Conservation (phyloP, 1,140 invertebrate genomes). For the Diplogasteroides magnus region DNA sequence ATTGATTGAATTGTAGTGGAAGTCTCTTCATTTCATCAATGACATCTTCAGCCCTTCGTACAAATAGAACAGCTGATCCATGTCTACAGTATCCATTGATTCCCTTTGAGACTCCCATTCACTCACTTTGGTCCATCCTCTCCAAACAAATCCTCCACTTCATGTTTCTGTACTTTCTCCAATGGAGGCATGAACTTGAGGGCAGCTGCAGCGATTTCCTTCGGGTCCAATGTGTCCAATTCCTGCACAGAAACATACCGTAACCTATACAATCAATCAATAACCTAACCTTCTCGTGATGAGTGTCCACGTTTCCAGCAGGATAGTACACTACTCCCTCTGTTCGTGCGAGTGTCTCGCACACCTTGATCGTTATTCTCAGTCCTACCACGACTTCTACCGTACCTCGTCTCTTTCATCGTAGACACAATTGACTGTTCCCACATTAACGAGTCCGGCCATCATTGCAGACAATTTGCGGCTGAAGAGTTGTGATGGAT, state of each 20-base stretch:
- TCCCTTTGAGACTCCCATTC: too few species aligned
- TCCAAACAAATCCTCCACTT: conserved; percentile 58
- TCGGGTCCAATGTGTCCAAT: conserved; percentile 56
- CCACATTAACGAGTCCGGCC: conserved; percentile 64
- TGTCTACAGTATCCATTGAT: too few species aligned
- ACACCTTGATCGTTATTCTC: too few species aligned
- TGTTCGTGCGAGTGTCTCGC: conserved; percentile 56
- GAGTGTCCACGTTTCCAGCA: conserved; percentile 52
- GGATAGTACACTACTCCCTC: conserved; percentile 61
- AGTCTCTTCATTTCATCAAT: background rate
- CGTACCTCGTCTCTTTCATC: conserved; percentile 49
- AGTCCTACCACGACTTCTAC: too few species aligned
- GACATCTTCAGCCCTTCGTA: background rate
- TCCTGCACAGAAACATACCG: too few species aligned
- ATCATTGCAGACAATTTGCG: conserved; percentile 46
- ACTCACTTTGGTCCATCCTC: too few species aligned
- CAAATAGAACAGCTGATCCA: too few species aligned
- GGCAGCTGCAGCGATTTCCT: conserved; percentile 62
- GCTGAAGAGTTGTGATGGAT: conserved; percentile 25
- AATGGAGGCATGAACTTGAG: conserved; percentile 62
- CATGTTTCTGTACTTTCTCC: conserved; percentile 59
- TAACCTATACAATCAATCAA: too few species aligned
- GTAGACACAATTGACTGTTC: conserved; percentile 58
- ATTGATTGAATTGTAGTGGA: too few species aligned
- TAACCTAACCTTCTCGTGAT: conserved; percentile 43